Base-by-base conservation (phyloP, 1,140 invertebrate species). In the Lucilia sericata region DNA sequence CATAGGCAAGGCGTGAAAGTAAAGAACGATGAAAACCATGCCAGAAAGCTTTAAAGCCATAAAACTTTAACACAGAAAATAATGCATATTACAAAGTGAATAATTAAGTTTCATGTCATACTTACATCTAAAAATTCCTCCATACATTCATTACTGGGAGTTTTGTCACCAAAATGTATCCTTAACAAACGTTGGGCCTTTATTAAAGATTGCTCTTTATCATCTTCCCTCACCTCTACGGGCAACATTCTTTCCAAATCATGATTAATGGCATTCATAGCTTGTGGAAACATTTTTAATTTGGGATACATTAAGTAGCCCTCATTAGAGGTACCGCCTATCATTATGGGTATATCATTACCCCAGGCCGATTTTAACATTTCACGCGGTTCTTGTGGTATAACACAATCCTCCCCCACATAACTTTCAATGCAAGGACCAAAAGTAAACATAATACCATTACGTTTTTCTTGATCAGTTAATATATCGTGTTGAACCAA, bases 361-460 rank as follows among this genome's bases (percentile, higher is more conserved):
- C 86, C 86, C 88, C 91, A 91, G 2, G 91, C 88, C 12, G 86
- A 86, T 10, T 84, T 84, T 7, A 88, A 82, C 87, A 92, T 87
- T 85, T 91, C 86, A 84, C 84, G 51, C 76, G 91, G 19, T 9
- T 87, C 82, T 70, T 88, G 86, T 30, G 89, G 86, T 5, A 89
- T 86, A 49, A 92, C 88, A 82, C 89, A 90, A 30, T 88, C 82
- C 3, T 84, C 84, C 4, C 86, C 84, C 8, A 85, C 82, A 83
- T 88, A 90, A 2, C 89, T 85, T 84, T 92, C 92, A n/a, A 92
- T 85, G 3, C 89, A 90, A 74, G 91, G 91, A 7, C 88, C 88
- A 49, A 90, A 90, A 5, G 86, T 13, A 34, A 84, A 88, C 2
- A 88, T 13, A 2, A 85, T 3, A 0, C 88, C 88, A 34, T 88